phyloP scores from a whole-genome alignment of 2,113 vertebrate species.

The Catharus minimus region DNA sequence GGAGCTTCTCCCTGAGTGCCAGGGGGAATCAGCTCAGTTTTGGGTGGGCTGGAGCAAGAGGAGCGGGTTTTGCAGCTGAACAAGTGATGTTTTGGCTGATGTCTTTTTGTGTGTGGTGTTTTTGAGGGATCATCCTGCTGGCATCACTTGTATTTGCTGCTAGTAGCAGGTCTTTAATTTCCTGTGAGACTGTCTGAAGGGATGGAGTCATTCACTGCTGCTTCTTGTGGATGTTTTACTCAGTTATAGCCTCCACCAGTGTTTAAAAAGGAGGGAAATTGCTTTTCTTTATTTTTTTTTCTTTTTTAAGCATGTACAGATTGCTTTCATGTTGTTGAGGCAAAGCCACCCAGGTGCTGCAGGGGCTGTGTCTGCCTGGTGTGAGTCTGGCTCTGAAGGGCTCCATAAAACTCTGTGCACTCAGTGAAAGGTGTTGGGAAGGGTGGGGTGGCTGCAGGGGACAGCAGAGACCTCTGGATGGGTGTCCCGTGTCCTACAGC shows the following conservation, averaged over 20 bases:
- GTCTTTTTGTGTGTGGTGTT: not conserved
- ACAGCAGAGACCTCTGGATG: not conserved
- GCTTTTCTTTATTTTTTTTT: not conserved
- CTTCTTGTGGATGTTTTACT: not conserved
- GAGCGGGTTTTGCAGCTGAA: not conserved
- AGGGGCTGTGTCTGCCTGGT: not conserved
- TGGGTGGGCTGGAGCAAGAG: not conserved
- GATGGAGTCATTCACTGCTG: not conserved
- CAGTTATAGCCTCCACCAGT: not conserved
- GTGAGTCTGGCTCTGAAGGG: not conserved
- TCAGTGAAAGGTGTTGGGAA: not conserved
- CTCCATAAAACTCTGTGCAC: not conserved
- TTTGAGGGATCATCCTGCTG: not conserved
- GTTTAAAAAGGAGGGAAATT: not conserved
- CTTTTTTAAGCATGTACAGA: not conserved
- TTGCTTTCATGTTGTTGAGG: not conserved
- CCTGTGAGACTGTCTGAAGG: not conserved
- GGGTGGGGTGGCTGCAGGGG: not conserved
- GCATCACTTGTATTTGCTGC: not conserved
- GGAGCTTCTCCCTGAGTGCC: not conserved
- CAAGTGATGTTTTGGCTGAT: accelerated
- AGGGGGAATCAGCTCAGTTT: not conserved
- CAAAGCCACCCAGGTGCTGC: not conserved
- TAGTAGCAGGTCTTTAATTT: not conserved
- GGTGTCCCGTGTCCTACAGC: accelerated